Evolutionary conservation across 2,888 invertebrate genomes (phyloP).

Genomic region (Tyria jacobaeae): DNA sequence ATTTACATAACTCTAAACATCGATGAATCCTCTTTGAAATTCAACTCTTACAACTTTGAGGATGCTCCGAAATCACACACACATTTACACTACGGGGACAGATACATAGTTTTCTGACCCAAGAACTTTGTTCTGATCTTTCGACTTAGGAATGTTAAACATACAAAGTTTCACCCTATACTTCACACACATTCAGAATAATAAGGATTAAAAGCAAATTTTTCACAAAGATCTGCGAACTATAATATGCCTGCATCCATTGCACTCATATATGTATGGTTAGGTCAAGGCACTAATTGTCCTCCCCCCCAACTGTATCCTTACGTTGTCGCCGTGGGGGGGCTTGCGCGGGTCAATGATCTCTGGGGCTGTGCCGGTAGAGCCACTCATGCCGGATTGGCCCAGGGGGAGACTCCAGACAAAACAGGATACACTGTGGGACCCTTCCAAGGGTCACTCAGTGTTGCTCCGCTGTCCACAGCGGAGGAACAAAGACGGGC

Average conservation of each 20-base stretch:
- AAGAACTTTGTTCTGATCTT: conserved; percentile 2
- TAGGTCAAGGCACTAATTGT: too few species aligned
- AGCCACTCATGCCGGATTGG: too few species aligned
- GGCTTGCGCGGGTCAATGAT: too few species aligned
- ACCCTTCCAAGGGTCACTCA: too few species aligned
- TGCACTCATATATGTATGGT: too few species aligned
- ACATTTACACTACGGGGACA: background rate
- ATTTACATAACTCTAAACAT: background rate
- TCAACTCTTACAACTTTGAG: background rate
- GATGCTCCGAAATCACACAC: background rate
- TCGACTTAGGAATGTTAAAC: conserved; percentile 12
- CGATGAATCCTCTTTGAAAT: background rate
- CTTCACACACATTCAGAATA: conserved; percentile 15
- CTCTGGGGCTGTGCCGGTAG: too few species aligned
- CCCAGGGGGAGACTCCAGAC: too few species aligned
- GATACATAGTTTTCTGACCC: conserved; percentile 1
- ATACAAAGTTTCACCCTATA: background rate
- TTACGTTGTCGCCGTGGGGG: too few species aligned
- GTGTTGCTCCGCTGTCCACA: too few species aligned
- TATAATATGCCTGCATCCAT: background rate
- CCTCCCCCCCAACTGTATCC: too few species aligned
- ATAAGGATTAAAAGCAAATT: background rate
- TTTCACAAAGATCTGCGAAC: background rate
- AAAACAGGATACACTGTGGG: too few species aligned
- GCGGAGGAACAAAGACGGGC: too few species aligned